Conservation (phyloP, 2,888 invertebrate species). For the Adineta ricciae region DNA sequence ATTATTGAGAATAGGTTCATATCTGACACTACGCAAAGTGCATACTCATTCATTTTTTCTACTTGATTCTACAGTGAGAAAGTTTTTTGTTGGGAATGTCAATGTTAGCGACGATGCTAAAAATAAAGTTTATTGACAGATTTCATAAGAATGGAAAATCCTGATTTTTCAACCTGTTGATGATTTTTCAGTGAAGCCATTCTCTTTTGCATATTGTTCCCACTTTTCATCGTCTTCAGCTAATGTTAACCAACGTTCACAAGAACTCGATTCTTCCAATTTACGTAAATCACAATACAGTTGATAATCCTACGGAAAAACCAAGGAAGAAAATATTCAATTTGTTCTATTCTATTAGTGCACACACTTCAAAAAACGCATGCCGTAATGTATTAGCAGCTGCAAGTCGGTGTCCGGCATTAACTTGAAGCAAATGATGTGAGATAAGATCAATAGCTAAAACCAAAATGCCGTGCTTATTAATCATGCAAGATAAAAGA, state of each 20-base stretch:
- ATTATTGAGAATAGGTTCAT: not conserved
- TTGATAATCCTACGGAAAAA: conserved; percentile 70
- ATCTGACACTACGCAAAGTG: not conserved
- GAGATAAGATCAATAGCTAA: conserved; percentile 84
- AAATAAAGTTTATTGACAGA: too few species aligned
- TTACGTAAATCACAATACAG: conserved; percentile 86
- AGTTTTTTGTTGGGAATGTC: not conserved
- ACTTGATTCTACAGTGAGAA: not conserved
- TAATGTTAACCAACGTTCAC: conserved; percentile 73
- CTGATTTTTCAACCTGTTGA: not conserved
- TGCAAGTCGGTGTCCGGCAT: conserved; percentile 71
- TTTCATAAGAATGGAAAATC: too few species aligned
- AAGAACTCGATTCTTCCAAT: conserved; percentile 63
- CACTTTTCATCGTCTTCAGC: conserved; percentile 85
- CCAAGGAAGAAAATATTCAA: conserved; percentile 50
- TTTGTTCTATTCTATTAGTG: too few species aligned
- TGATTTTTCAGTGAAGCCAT: not conserved
- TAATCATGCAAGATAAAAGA: not conserved
- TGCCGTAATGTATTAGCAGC: conserved; percentile 90
- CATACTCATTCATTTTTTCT: not conserved
- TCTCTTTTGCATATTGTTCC: conserved; percentile 55
- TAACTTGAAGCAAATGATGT: conserved; percentile 84
- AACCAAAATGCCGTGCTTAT: conserved; percentile 40
- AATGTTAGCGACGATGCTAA: not conserved
- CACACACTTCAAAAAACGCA: conserved; percentile 80